A percentile compares a stretch with the other conserved stretches of the same genome.
phyloP scores from a whole-genome alignment of 1,140 invertebrate genomes.

The Helicoverpa zea region DNA sequence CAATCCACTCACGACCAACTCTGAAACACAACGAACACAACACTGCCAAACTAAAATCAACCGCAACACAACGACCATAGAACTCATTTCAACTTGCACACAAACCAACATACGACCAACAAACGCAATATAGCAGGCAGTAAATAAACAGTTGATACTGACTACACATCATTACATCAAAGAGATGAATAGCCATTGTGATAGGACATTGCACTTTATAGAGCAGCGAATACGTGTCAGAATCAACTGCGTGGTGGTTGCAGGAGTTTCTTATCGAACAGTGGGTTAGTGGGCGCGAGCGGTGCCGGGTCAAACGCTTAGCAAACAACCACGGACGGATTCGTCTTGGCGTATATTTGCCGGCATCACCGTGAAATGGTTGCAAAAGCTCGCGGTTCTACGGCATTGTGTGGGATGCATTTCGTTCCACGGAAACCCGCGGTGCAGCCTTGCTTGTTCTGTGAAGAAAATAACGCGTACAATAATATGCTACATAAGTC shows the following conservation, averaged over 20 bases:
- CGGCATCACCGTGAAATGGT: slow-evolving; percentile 72
- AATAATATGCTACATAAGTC: neutral
- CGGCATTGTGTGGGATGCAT: slow-evolving; percentile 68
- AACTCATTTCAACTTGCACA: slow-evolving; percentile 55
- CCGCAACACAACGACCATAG: slow-evolving; percentile 49
- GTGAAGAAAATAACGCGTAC: slow-evolving; percentile 46
- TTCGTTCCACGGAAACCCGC: slow-evolving; percentile 67
- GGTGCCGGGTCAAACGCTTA: slow-evolving; percentile 79
- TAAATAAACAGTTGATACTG: slow-evolving; percentile 85
- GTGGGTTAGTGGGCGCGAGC: slow-evolving; percentile 82
- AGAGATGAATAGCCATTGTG: slow-evolving; percentile 69
- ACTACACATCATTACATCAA: slow-evolving; percentile 81
- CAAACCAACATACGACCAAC: slow-evolving; percentile 58
- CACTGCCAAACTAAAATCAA: slow-evolving; percentile 54
- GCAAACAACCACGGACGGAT: slow-evolving; percentile 75
- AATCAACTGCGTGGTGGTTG: slow-evolving; percentile 51
- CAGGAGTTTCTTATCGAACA: slow-evolving; percentile 70
- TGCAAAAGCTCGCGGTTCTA: slow-evolving; percentile 70
- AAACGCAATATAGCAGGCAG: slow-evolving; percentile 59
- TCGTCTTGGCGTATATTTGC: slow-evolving; percentile 74
- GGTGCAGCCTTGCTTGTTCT: slow-evolving; percentile 57
- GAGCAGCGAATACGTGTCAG: slow-evolving; percentile 59
- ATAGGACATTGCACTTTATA: slow-evolving; percentile 68
- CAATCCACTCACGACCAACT: slow-evolving; percentile 48
- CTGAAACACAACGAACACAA: slow-evolving; percentile 41